These are phyloP conservation scores for Cebus imitator DNA, from an alignment of 2,113 vertebrate species.

Conservation along the genomic window DNA sequence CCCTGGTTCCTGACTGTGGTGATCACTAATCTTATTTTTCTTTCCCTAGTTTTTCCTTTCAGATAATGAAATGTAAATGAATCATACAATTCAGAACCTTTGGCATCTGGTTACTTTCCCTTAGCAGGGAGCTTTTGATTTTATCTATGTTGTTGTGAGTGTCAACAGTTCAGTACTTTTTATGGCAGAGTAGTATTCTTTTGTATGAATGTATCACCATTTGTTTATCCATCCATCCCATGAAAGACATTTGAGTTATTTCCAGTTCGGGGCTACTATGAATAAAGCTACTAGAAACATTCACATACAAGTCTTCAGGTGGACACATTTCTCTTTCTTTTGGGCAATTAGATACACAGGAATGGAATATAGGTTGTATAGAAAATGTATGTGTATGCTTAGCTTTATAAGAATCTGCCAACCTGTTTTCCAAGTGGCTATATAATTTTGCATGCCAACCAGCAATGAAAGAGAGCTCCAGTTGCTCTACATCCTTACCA, in stretches of 20 bases:
- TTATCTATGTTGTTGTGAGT: not conserved
- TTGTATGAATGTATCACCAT: not conserved
- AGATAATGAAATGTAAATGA: not conserved
- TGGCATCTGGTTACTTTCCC: not conserved
- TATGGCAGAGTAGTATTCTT: not conserved
- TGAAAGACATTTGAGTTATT: not conserved
- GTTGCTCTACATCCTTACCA: not conserved
- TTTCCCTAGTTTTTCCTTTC: not conserved
- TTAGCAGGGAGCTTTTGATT: constrained; percentile 22
- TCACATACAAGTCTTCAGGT: not conserved
- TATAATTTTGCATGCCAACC: not conserved
- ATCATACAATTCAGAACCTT: not conserved
- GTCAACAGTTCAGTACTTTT: not conserved
- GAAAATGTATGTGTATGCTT: not conserved
- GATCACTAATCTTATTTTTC: not conserved
- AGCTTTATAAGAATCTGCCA: not conserved
- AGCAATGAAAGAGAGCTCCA: not conserved
- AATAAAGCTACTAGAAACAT: not conserved
- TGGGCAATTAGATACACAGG: not conserved
- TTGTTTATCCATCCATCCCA: not conserved
- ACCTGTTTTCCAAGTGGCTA: not conserved
- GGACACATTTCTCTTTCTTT: not conserved
- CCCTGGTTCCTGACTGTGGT: not conserved
- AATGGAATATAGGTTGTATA: not conserved
- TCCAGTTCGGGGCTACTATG: not conserved